Evolutionary conservation across 2,113 vertebrate genomes (phyloP), one percentile per base, ranked within the genome.

Genomic region (Alces alces): DNA sequence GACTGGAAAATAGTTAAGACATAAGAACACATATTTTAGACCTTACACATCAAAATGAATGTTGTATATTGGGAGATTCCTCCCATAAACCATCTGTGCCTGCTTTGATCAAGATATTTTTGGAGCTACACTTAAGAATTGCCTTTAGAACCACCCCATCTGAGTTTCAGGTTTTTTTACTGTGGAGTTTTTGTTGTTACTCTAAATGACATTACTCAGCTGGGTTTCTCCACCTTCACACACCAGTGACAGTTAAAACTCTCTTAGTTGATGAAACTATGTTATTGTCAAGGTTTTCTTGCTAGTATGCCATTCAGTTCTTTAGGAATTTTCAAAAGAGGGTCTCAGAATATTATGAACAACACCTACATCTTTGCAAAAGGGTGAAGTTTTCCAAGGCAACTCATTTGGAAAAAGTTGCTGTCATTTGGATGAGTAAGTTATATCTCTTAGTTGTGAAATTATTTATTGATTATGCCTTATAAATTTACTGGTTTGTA

Each of bases 171-270:
- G 0, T 73, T 61, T 60, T 70, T 84, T 13, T 54, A 82, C 28
- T 66, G 17, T 80, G 87, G 23, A 73, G 25, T 30, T 39, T 33
- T n/a, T 52, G 36, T 39, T 16, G 10, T 88, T 95, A 55, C 8
- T 21, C 21, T 82, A 86, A 84, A 91, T 89, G 23, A 70, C 91
- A 47, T 55, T 47, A 88, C 39, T 8, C 57, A 28, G 13, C 14
- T 96, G 21, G 19, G 57, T 94, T 96, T 93, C 11, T n/a, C 52
- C 78, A 58, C 89, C 28, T 93, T 96, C n/a, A 36, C 39, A 58
- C 1, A 76, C 25, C 43, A 82, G 25, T 96, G 28, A 78, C 39
- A 92, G 10, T 85, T 92, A 60, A 93, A 92, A 87, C 61, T 91
- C 39, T 88, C 73, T 47, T 78, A 57, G 21, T 70, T 95, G 43